phyloP scores from a whole-genome alignment of 2,797 vertebrate species.

The Notolepis coatsorum region DNA sequence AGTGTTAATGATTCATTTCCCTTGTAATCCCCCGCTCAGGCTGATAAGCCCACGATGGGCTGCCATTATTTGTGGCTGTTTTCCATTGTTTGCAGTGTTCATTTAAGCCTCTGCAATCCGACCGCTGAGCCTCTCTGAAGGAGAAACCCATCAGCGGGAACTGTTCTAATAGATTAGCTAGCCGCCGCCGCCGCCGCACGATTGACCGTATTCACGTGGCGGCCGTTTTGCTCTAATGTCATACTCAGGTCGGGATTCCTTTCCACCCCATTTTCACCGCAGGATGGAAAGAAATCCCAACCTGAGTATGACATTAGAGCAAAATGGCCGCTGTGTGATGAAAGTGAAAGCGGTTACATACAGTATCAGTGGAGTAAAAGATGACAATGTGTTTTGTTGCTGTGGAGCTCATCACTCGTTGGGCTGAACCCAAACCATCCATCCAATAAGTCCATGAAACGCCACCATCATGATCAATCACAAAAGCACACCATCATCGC shows the following conservation, averaged over 20 bases:
- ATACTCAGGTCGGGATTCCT: no score
- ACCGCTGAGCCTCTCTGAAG: slow-evolving; percentile 66
- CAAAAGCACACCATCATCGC: no score
- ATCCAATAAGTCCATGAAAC: neutral
- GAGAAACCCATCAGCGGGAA: slow-evolving; percentile 62
- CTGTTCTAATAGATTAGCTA: slow-evolving; percentile 70
- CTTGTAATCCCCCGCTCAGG: slow-evolving; percentile 78
- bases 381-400: slow-evolving; percentile 16
- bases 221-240: no score
- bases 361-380: slow-evolving; percentile 27
- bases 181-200: slow-evolving; percentile 21
- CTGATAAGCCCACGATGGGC: slow-evolving; percentile 78
- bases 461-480: neutral
- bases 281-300: no score
- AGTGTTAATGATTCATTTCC: slow-evolving; percentile 83
- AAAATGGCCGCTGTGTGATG: slow-evolving; percentile 49
- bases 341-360: slow-evolving; percentile 48
- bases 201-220: no score
- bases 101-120: slow-evolving; percentile 75
- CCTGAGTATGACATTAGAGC: no score
- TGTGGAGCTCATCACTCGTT: neutral
- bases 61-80: slow-evolving; percentile 73
- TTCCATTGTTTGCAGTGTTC: slow-evolving; percentile 82
- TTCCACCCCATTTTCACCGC: no score
- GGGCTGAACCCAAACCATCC: neutral